Base-by-base conservation (phyloP, 2,888 invertebrate species). In the Mythimna vitellina region DNA sequence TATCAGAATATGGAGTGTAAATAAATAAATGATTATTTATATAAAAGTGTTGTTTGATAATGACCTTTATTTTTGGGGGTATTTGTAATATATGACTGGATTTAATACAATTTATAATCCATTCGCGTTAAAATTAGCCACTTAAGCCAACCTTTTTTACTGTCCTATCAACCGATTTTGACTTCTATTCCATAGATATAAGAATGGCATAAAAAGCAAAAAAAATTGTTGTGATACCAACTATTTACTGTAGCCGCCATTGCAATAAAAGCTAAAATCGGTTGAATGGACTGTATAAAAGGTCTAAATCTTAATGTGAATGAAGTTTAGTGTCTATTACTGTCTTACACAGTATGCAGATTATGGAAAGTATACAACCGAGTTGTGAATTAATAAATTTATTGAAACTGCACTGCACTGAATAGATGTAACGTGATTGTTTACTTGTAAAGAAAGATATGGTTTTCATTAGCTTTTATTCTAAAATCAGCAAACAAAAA, bases 1-100 rank as follows among this genome's bases (percentile, higher is more conserved):
- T 98, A 58, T 97, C 97, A 0, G 98, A 98, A 81, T 95, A 94
- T 84, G 93, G 92, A 61, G 88, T 94, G 85, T 96, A 91, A 84
- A 68, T 64, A 66, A 77, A 81, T 64, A 68, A 77, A 82, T 49
- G 53, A 70, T 67, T 60, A 58, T 73, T 72, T 74, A 70, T 64
- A 64, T 67, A 72, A 35, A 67, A 35, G 10, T n/a, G 63, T 35
- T 82, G 22, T 69, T 81, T 64, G 6, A 32, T 49, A 51, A 32
- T 62, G 0, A 62, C 51, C 46, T 81, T 20, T 65, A 56, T 51
- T 77, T 60, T 42, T n/a, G 42, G 32, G n/a, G 51, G 20, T 29
- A 42, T 10, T 3, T 35, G 9, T 35, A 35, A 35, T 35, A 17
- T 25, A 12, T 53, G n/a, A 38, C 35, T 58, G 25, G 14, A 35